Base-by-base conservation (phyloP, 2,113 vertebrate genomes). In the Etia nguti region DNA sequence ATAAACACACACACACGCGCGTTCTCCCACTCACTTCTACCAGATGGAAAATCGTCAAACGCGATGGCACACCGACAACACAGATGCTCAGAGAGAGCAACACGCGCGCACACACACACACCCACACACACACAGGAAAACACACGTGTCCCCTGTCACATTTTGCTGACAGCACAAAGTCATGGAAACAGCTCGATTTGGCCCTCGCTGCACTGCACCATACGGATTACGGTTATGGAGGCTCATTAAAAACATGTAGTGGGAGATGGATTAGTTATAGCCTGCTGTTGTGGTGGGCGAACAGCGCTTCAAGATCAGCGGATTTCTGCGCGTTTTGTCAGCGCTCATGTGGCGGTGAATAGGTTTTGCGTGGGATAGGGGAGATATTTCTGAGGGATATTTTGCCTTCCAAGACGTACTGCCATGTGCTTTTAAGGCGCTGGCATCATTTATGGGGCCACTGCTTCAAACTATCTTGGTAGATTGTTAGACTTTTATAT, bases 111-210 rank as follows among this genome's bases (percentile, higher is more conserved):
- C 24, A 22, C 82, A 5, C 62, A 24, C 62, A 34, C 73, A 2
- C 15, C 2, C 56, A 29, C 57, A 62, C 57, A 62, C 81, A 31
- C 22, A 73, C 68, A 84, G 55, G 80, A 15, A 10, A 43, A 48
- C 50, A 73, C 70, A 29, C 29, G 22, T 16, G 36, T 86, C 86
- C 82, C 90, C 48, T 8, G 38, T 93, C 92, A 88, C 80, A 48
- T 90, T 93, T 88, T 94, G 94, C 94, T 95, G 94, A 94, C 94
- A 93, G 89, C 92, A 95, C 87, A 91, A 88, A 92, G 88, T 90
- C 87, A 65, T 77, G 83, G 82, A 89, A 92, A 84, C 57, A 60
- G 86, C 87, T 88, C 65, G 80, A 79, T 85, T 88, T 89, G 90
- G 90, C 85, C 75, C 10, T 57, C 46, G 68, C 89, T 3, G 91